Percentiles rank a stretch among this genome's conserved stretches.
Conservation (phyloP, 1,140 invertebrate genomes). For the Lasioglossum albipes region DNA sequence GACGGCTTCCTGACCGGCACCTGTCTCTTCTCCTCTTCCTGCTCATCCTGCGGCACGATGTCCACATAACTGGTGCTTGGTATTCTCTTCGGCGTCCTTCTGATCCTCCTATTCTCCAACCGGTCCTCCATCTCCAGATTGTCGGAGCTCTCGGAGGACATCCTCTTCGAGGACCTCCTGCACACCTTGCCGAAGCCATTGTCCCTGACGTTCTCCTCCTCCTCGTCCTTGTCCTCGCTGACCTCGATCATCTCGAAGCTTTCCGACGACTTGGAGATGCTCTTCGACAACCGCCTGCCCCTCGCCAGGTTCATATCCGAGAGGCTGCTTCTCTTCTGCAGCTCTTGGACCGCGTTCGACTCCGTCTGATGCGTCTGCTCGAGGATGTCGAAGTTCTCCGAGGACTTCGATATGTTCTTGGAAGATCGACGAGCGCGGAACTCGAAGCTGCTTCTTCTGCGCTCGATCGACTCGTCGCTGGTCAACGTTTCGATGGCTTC, state of each 20-base stretch:
- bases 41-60: conserved; percentile 47
- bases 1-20: conserved; percentile 59
- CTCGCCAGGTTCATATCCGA: conserved; percentile 74
- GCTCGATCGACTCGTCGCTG: conserved; percentile 73
- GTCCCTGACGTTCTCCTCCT: conserved; percentile 6
- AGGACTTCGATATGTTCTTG: conserved; percentile 75
- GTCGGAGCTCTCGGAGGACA: conserved; percentile 75
- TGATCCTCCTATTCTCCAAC: conserved; percentile 63
- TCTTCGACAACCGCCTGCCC: conserved; percentile 54
- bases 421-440: conserved; percentile 57
- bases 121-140: conserved; percentile 72
- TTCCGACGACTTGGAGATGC: conserved; percentile 69
- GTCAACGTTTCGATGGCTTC: conserved; percentile 66
- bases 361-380: conserved; percentile 39
- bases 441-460: conserved; percentile 72
- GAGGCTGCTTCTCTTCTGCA: conserved; percentile 71
- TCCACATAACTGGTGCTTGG: conserved; percentile 69
- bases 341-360: conserved; percentile 50
- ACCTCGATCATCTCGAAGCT: conserved; percentile 71
- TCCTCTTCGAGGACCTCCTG: conserved; percentile 56
- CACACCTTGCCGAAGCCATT: conserved; percentile 20
- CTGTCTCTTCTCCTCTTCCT: conserved; percentile 56
- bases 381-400: conserved; percentile 73
- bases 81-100: conserved; percentile 68
- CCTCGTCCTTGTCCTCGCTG: conserved; percentile 41